These are phyloP conservation scores for Microctenopoma steveboyesi DNA, from an alignment of 2,797 vertebrate species.

Conservation along the genomic window DNA sequence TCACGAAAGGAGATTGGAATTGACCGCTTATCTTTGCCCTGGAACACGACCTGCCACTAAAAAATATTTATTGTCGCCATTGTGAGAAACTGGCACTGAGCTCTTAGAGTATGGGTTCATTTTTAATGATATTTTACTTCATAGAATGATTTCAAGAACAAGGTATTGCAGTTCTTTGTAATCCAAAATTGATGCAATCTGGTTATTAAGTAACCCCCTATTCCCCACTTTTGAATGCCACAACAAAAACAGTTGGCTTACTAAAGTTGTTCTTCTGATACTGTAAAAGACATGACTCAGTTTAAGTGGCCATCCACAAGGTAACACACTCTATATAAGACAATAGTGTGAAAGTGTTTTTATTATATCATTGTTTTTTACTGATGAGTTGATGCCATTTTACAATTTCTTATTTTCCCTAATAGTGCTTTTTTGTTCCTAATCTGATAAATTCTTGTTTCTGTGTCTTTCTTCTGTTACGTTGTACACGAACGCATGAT, in stretches of 20 bases:
- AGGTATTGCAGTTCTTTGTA: conserved; percentile 15
- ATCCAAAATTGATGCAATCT: conserved; percentile 26
- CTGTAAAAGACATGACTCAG: background rate
- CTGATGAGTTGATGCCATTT: background rate
- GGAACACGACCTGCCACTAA: background rate
- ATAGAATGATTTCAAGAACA: conserved; percentile 21
- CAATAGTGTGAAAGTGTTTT: too few species aligned
- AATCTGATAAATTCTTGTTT: too few species aligned
- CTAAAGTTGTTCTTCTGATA: background rate
- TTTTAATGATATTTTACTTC: background rate
- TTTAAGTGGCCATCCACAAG: background rate
- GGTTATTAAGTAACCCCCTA: conserved; percentile 26
- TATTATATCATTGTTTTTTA: too few species aligned
- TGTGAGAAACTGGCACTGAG: background rate
- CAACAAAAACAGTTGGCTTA: background rate
- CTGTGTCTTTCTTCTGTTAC: background rate
- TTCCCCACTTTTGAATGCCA: background rate
- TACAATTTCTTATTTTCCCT: conserved; percentile 1
- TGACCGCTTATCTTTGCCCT: background rate
- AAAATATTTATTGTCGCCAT: background rate
- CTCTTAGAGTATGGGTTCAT: background rate
- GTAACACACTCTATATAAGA: too few species aligned
- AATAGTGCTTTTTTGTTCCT: too few species aligned
- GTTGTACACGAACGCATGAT: background rate
- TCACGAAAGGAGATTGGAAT: background rate